Conservation (phyloP, 2,888 invertebrate species). For the Mesodorylaimus sp. region DNA sequence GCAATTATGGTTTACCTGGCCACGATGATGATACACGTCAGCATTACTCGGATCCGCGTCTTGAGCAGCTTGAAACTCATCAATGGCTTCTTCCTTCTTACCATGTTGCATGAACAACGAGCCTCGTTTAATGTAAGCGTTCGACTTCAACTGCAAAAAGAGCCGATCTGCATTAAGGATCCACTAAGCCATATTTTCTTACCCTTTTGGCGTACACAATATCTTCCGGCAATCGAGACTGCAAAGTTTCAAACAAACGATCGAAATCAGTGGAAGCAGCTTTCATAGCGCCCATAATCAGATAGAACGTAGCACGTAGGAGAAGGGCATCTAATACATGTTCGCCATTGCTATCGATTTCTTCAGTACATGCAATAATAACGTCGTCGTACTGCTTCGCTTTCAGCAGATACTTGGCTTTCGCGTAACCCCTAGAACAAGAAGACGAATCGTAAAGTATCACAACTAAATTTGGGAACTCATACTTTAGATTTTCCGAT, state of each 20-base stretch:
- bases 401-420: conserved; percentile 51
- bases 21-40: conserved; percentile 79
- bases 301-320: conserved; percentile 63
- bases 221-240: too few relatives aligned
- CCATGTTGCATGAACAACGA: conserved; percentile 62
- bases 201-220: too few relatives aligned
- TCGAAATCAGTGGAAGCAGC: conserved; percentile 41
- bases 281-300: conserved; percentile 45
- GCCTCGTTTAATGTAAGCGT: conserved; percentile 70
- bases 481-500: too few relatives aligned
- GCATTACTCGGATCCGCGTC: conserved; percentile 56
- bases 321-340: conserved; percentile 41
- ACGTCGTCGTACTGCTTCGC: conserved; percentile 55
- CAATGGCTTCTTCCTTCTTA: conserved; percentile 44
- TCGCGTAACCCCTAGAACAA: conserved; percentile 44
- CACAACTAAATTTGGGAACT: too few relatives aligned
- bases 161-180: not conserved
- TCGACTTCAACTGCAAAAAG: conserved; percentile 39
- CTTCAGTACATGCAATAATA: conserved; percentile 57
- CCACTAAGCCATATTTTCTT: not conserved
- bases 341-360: conserved; percentile 37
- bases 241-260: conserved; percentile 27
- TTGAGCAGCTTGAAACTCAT: conserved; percentile 58
- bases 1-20: conserved; percentile 40
- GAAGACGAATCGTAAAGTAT: too few relatives aligned